Conservation (phyloP, 2,797 vertebrate genomes). For the Hybognathus amarus region DNA sequence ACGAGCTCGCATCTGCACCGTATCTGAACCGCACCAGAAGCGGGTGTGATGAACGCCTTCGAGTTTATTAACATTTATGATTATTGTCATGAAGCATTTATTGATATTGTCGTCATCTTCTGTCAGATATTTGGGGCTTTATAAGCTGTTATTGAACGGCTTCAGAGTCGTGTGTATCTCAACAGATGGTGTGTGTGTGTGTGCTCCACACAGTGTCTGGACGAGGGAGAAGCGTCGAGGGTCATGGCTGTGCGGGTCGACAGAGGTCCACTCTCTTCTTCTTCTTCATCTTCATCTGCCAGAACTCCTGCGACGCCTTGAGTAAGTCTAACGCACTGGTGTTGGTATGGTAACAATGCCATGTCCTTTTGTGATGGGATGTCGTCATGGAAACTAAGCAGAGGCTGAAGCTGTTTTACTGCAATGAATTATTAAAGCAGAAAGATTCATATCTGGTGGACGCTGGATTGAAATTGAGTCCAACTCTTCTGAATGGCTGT, state of each 20-base stretch:
- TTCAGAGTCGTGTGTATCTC: background rate
- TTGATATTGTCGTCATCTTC: too few relatives aligned
- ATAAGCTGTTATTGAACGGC: background rate
- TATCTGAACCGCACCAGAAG: too few relatives aligned
- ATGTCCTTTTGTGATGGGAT: slow-evolving; percentile 8
- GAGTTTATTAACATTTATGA: too few relatives aligned
- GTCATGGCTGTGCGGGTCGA: slow-evolving; percentile 69
- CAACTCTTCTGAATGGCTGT: background rate
- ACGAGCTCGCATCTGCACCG: too few relatives aligned
- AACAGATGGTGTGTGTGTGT: background rate
- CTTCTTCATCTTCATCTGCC: slow-evolving; percentile 64
- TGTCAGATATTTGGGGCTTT: background rate
- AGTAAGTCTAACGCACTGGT: slow-evolving; percentile 64
- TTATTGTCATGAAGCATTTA: too few relatives aligned
- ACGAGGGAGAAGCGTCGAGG: slow-evolving; percentile 66
- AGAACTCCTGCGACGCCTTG: slow-evolving; percentile 67
- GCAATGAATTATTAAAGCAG: slow-evolving; percentile 3
- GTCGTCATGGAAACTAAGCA: slow-evolving; percentile 41
- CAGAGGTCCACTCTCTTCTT: slow-evolving; percentile 49
- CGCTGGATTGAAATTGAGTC: background rate
- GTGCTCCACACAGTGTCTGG: slow-evolving; percentile 52
- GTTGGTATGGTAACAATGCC: slow-evolving; percentile 38
- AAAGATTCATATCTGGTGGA: background rate
- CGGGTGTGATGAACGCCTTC: too few relatives aligned
- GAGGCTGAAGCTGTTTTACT: slow-evolving; percentile 17